Evolutionary conservation across 2,113 vertebrate species (phyloP), one percentile per base, ranked within the genome.

Genomic region (Condylura cristata): DNA sequence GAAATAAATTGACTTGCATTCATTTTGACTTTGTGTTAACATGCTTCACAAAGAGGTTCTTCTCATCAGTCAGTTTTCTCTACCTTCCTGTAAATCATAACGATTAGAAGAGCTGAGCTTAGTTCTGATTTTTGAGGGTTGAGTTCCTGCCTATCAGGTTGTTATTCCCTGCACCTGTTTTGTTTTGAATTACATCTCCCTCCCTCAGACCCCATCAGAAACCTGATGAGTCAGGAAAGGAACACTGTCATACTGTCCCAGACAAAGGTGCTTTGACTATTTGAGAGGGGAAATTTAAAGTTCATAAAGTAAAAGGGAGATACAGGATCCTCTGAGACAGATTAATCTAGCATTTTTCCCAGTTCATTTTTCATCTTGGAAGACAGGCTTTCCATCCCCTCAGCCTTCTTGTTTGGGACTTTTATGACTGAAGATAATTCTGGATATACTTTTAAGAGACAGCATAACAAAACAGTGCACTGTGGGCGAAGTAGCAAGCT

Each of bases 91-190:
- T 90, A 87, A 76, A 95, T 79, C 84, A 72, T 60, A 86, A 96
- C 94, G 68, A 86, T 76, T 30, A 0, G 68, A 61, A 91, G 94
- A 82, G 68, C 90, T 53, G 4, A 81, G 11, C 75, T 94, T 95
- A 83, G 68, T 88, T 81, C 58, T 75, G 58, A 65, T 83, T 84
- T 92, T 91, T n/a, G 79, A 89, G 68, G 82, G 74, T 65, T 94
- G 39, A 71, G 24, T 97, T 97, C 94, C 93, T 41, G 93, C 82
- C 88, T 53, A 48, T 90, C 70, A 34, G 70, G 84, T 87, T 32
- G 46, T 68, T 97, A 60, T 93, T 97, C 95, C 89, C 96, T 91
- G 46, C 97, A 98, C 97, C 97, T 98, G 98, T 97, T 98, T 97
- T 97, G 53, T 98, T 98, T 98, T 34, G 61, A 95, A 95, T 97